These are phyloP conservation scores for Wiebesia pumilae DNA, from an alignment of 1,140 invertebrate species.

Conservation along the genomic window DNA sequence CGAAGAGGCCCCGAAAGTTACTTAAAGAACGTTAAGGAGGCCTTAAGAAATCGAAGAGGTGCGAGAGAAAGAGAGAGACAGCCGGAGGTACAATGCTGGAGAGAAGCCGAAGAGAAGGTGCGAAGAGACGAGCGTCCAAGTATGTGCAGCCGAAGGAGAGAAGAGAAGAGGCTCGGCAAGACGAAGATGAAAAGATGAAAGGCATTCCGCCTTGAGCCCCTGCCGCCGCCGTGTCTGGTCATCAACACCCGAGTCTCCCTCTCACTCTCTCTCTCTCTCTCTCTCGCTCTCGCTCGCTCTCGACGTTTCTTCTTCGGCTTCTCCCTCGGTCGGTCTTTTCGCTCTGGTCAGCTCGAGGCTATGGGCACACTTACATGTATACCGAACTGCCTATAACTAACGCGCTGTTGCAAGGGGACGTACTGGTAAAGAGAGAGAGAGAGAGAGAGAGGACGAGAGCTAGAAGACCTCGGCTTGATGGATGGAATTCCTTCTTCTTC, in stretches of 20 bases:
- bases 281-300: slow-evolving; percentile 25
- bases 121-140: slow-evolving; percentile 39
- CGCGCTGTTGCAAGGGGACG: slow-evolving; percentile 53
- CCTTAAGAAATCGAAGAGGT: slow-evolving; percentile 37
- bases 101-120: slow-evolving; percentile 44
- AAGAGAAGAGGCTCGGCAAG: slow-evolving; percentile 35
- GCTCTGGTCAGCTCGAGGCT: slow-evolving; percentile 39
- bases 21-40: slow-evolving; percentile 51
- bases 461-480: slow-evolving; percentile 61
- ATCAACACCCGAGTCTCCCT: slow-evolving; percentile 63
- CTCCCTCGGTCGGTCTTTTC: slow-evolving; percentile 39
- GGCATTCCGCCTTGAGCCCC: slow-evolving; percentile 62
- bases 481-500: slow-evolving; percentile 64
- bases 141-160: slow-evolving; percentile 14
- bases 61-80: not conserved
- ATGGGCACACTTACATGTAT: slow-evolving; percentile 49
- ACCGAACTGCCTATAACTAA: slow-evolving; percentile 60
- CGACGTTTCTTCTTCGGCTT: slow-evolving; percentile 18
- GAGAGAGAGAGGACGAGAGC: slow-evolving; percentile 19
- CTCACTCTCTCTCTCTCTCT: slow-evolving; percentile 21
- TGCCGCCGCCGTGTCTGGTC: slow-evolving; percentile 64
- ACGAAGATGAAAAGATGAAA: slow-evolving; percentile 66
- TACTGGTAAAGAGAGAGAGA: not conserved
- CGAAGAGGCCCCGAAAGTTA: slow-evolving; percentile 46
- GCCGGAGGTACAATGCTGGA: not conserved